Conservation (phyloP, 2,888 invertebrate genomes). For the Metellina segmentata region DNA sequence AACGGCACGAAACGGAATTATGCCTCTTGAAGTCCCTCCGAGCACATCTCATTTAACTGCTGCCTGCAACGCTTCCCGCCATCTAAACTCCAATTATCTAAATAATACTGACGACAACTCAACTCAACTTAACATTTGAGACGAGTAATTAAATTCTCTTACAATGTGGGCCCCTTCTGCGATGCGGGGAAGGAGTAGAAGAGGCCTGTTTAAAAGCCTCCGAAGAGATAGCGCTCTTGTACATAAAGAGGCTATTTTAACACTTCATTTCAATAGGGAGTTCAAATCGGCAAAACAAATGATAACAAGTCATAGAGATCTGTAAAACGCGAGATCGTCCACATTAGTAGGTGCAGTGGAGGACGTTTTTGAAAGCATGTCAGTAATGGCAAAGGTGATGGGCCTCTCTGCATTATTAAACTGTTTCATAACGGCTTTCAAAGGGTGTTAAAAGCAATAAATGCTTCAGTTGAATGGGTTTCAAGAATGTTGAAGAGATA, state of each 20-base stretch:
- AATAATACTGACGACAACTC: conserved; percentile 21
- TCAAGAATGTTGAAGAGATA: not conserved
- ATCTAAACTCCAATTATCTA: conserved; percentile 41
- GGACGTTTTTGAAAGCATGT: not conserved
- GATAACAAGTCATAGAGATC: not conserved
- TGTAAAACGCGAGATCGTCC: not conserved
- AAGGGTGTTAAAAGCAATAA: not conserved
- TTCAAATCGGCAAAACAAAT: not conserved
- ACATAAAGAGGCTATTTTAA: not conserved
- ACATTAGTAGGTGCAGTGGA: not conserved
- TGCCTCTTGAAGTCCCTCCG: not conserved
- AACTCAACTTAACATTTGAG: conserved; percentile 16
- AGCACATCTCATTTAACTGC: conserved; percentile 28
- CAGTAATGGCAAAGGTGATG: not conserved
- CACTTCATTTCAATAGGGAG: not conserved
- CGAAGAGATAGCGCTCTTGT: not conserved
- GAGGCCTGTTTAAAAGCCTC: not conserved
- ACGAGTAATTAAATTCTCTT: conserved; percentile 28
- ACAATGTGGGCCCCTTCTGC: conserved; percentile 11
- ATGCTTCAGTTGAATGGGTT: not conserved
- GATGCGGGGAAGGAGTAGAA: not conserved
- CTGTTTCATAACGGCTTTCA: not conserved
- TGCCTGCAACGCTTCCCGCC: not conserved
- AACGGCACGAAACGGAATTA: conserved; percentile 36
- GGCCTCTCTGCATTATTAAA: not conserved